Evolutionary conservation across 2,888 invertebrate genomes (phyloP).

Genomic region (Chrysina gloriosa): DNA sequence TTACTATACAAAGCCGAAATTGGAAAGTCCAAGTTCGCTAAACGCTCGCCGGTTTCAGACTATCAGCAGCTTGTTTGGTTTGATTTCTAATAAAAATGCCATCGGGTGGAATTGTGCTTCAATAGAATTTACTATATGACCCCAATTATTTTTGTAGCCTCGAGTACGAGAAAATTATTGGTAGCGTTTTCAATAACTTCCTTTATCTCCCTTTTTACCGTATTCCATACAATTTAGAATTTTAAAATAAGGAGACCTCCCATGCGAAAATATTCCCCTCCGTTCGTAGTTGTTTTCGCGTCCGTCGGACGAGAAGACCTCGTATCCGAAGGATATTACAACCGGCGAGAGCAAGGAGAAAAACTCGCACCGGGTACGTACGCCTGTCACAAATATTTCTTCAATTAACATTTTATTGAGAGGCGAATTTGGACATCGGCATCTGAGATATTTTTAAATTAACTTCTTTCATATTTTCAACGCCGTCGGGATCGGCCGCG

Average conservation of each 20-base stretch:
- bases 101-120: too few species aligned
- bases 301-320: neutral
- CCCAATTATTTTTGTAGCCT: too few species aligned
- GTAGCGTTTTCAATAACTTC: too few species aligned
- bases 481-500: neutral
- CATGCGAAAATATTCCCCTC: neutral
- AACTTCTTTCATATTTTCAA: constrained; percentile 10
- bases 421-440: constrained; percentile 16
- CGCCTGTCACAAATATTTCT: constrained; percentile 4
- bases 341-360: neutral
- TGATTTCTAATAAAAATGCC: too few species aligned
- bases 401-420: constrained; percentile 30
- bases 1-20: too few species aligned
- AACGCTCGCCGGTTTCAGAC: too few species aligned
- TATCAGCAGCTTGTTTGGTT: too few species aligned
- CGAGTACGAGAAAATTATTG: too few species aligned
- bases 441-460: constrained; percentile 24
- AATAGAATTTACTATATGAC: too few species aligned
- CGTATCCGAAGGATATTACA: neutral
- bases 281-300: constrained; percentile 2
- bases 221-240: neutral
- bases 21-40: too few species aligned
- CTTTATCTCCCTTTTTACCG: too few species aligned
- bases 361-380: neutral
- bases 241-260: neutral